Percentiles rank a stretch among this genome's conserved stretches.
Conservation (phyloP, 1,140 invertebrate genomes). For the Drosophila simulans region DNA sequence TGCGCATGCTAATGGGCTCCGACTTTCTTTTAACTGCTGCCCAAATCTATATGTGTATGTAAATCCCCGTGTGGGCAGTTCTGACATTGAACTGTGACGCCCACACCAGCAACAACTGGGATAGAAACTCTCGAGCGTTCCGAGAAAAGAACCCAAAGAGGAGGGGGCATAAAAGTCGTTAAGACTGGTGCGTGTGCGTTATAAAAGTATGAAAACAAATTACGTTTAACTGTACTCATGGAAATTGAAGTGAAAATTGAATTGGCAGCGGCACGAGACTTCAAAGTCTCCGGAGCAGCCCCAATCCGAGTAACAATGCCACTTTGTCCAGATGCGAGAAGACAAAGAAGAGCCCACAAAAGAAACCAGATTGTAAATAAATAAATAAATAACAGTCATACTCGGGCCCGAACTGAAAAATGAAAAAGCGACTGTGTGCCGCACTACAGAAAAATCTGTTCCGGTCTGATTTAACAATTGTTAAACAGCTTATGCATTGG, state of each 20-base stretch:
- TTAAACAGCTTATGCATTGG: constrained; percentile 77
- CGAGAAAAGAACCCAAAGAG: constrained; percentile 12
- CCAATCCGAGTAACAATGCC: constrained; percentile 64
- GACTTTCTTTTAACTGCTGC: constrained; percentile 60
- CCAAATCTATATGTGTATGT: constrained; percentile 49
- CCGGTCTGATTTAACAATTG: constrained; percentile 83
- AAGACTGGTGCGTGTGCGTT: constrained; percentile 37
- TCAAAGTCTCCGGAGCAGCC: constrained; percentile 39
- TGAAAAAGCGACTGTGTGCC: constrained; percentile 24
- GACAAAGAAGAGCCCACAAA: constrained; percentile 35
- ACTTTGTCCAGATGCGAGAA: constrained; percentile 55
- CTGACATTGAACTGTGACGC: constrained; percentile 60
- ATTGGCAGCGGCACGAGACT: constrained; percentile 73
- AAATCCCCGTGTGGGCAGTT: constrained; percentile 35
- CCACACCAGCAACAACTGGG: constrained; percentile 9
- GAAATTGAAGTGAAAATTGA: constrained; percentile 74
- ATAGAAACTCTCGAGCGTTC: constrained; percentile 10
- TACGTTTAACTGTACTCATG: constrained; percentile 69
- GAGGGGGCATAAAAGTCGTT: constrained; percentile 21
- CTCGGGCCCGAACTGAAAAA: constrained; percentile 6
- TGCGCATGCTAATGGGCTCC: constrained; percentile 63
- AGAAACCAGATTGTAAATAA: constrained; percentile 43
- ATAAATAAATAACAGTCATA: constrained; percentile 40
- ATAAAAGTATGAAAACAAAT: constrained; percentile 68
- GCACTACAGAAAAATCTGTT: constrained; percentile 65